Base-by-base conservation (phyloP, 2,888 invertebrate species). In the Drosophila affinis region DNA sequence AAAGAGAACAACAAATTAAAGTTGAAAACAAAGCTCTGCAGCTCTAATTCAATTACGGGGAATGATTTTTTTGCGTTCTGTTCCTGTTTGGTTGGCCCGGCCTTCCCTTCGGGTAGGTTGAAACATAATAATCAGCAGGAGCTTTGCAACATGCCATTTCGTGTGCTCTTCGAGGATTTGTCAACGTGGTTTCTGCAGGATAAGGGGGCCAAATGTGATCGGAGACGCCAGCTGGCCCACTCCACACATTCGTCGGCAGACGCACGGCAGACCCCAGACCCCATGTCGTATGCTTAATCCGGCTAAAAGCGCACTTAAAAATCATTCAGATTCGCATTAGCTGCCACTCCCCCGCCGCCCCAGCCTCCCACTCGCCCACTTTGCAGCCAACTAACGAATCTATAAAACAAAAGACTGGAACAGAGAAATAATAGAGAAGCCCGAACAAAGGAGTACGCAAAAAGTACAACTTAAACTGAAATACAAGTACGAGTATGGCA, bases 231-330 rank as follows among this genome's bases (percentile, higher is more conserved):
- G 34, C 29, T 5, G 7, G 14, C 29, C 47, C 54, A 48, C 49
- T 48, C 58, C 24, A 70, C 69, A 69, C 45, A 57, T 49, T 67
- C 57, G 57, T 56, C 3, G n/a, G 48, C 39, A 34, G 12, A 14
- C 12, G 12, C 34, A 34, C 34, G 34, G 34, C 34, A 34, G 34
- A 34, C 45, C 53, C 21, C 34, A 34, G 34, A 34, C 45, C 53
- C 44, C 72, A 62, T 27, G 88, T 64, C 84, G 79, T 81, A 76
- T 88, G 75, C 85, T 75, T 87, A 88, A 88, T 88, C 75, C 81
- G 51, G 72, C 87, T 84, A 87, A 82, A 88, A 84, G 87, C 73
- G 62, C 81, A 78, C 74, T 78, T 65, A 67, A 81, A 81, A 67
- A 79, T 84, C 76, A 87, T 84, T 76, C 79, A 79, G 81, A 68